These are phyloP conservation scores for Anisognathus igniventris DNA, from an alignment of 2,797 vertebrate genomes.

Conservation along the genomic window DNA sequence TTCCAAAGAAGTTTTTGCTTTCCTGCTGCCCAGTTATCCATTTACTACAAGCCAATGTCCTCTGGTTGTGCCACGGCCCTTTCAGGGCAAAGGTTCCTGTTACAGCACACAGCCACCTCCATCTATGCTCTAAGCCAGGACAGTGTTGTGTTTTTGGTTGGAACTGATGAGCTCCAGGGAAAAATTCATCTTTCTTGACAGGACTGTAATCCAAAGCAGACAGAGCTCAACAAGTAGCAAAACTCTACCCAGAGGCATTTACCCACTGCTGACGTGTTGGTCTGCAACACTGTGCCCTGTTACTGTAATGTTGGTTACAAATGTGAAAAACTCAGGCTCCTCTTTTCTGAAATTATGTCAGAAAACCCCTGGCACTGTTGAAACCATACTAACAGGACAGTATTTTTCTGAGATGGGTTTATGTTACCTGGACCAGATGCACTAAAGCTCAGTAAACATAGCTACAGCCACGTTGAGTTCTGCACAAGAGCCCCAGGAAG, in stretches of 20 bases:
- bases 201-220: background rate
- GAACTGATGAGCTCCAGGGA: background rate
- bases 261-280: background rate
- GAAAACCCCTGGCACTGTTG: background rate
- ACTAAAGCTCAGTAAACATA: background rate
- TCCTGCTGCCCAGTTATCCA: background rate
- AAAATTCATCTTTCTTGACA: background rate
- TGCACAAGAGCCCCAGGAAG: background rate
- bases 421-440: background rate
- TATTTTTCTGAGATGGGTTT: background rate
- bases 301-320: rapidly evolving
- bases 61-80: background rate
- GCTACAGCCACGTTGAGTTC: rapidly evolving
- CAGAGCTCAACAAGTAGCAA: background rate
- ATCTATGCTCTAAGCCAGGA: background rate
- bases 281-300: background rate
- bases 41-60: background rate
- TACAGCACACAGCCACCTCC: background rate
- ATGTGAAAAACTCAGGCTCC: background rate
- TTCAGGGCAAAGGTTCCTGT: background rate
- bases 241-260: background rate
- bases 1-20: background rate
- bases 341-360: background rate
- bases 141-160: background rate
- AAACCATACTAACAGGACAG: background rate